Percentiles rank a stretch among this genome's conserved stretches.
Evolutionary conservation across 2,113 vertebrate genomes (phyloP).

Genomic region (Nothobranchius kuhntae): DNA sequence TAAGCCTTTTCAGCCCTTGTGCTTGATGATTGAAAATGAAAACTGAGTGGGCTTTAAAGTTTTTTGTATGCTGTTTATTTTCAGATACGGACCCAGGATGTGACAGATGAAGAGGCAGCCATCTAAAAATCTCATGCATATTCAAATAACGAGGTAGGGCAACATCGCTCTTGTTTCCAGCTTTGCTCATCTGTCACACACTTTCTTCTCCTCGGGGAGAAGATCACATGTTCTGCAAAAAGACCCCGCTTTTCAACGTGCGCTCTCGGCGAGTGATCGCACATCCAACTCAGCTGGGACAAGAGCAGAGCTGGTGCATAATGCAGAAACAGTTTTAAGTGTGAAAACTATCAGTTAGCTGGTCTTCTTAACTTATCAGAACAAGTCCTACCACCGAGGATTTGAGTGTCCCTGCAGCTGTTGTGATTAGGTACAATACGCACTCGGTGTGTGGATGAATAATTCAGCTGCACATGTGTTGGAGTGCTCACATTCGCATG

Average conservation of each 20-base stretch:
- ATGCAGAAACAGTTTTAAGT: conserved; percentile 39
- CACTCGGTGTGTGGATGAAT: conserved; percentile 40
- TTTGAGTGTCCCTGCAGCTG: conserved; percentile 20
- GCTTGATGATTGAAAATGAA: conserved; percentile 58
- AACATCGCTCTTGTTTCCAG: conserved; percentile 34
- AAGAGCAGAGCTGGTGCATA: conserved; percentile 27
- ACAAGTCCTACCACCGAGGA: conserved; percentile 22
- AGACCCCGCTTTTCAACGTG: conserved; percentile 44
- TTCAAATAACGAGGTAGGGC: conserved; percentile 49
- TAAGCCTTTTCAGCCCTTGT: conserved; percentile 15
- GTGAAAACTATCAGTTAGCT: conserved; percentile 49
- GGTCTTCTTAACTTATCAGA: conserved; percentile 42
- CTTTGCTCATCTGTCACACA: conserved; percentile 57
- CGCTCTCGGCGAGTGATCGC: conserved; percentile 40
- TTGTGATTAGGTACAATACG: conserved; percentile 43
- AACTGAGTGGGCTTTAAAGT: conserved; percentile 29
- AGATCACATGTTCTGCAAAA: conserved; percentile 52
- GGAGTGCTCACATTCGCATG: conserved; percentile 45
- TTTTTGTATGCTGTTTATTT: conserved; percentile 42
- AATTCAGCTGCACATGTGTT: conserved; percentile 44
- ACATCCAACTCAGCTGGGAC: conserved; percentile 33
- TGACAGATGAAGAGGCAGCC: conserved; percentile 52
- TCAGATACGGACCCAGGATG: conserved; percentile 24
- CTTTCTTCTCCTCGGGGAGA: conserved; percentile 43
- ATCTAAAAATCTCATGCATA: conserved; percentile 67